Conservation (phyloP, 2,888 invertebrate genomes). For the Epistrophella euchroma region DNA sequence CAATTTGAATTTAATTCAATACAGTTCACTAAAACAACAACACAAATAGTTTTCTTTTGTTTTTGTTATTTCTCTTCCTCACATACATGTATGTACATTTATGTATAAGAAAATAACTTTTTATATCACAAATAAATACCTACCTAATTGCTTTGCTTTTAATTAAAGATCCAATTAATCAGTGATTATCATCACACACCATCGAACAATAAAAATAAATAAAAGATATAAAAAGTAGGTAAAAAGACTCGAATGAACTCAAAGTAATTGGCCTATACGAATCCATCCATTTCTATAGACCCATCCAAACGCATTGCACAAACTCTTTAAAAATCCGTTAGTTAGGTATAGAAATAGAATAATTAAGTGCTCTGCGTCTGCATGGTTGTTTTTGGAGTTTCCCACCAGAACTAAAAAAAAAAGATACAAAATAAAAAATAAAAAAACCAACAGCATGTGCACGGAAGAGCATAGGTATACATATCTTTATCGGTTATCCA, state of each 20-base stretch:
- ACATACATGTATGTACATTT: too few relatives aligned
- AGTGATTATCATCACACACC: not conserved
- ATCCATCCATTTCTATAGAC: constrained; percentile 1
- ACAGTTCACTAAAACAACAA: too few relatives aligned
- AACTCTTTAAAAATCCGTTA: constrained; percentile 51
- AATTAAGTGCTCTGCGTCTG: constrained; percentile 33
- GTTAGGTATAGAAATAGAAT: constrained; percentile 16
- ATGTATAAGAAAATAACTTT: not conserved
- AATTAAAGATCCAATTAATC: constrained; percentile 1
- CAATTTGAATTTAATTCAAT: too few relatives aligned
- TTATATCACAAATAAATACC: not conserved
- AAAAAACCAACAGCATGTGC: constrained; percentile 32
- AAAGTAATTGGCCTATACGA: not conserved
- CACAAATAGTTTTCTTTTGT: too few relatives aligned
- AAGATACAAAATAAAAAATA: constrained; percentile 28
- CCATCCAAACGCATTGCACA: constrained; percentile 24
- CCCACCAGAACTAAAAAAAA: constrained; percentile 46
- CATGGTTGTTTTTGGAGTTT: constrained; percentile 36
- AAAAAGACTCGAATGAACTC: constrained; percentile 16
- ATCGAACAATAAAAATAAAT: not conserved
- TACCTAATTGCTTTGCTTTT: not conserved
- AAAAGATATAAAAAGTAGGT: constrained; percentile 1
- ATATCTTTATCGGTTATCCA: not conserved
- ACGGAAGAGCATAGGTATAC: constrained; percentile 5
- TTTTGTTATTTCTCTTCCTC: too few relatives aligned